Evolutionary conservation across 2,888 invertebrate species (phyloP).

Genomic region (Drosophila borborema): DNA sequence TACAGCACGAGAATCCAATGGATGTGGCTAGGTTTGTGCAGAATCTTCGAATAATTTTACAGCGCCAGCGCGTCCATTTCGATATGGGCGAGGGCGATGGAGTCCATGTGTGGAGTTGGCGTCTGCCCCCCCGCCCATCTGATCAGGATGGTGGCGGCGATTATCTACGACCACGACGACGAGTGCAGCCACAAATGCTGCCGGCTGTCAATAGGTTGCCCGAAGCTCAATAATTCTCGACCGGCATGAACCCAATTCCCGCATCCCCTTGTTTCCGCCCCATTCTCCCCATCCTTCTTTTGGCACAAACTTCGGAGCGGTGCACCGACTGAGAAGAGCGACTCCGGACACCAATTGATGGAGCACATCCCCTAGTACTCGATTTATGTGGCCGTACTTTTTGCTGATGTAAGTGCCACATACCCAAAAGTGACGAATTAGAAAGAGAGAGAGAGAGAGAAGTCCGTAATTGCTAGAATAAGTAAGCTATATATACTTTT

Average conservation of each 20-base stretch:
- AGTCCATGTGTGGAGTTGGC: conserved; percentile 48
- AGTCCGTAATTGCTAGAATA: neutral
- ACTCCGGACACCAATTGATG: neutral
- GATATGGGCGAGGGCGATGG: conserved; percentile 61
- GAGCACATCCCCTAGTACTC: neutral
- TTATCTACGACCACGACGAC: conserved; percentile 8
- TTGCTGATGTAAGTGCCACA: conserved; percentile 13
- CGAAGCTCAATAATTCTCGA: neutral
- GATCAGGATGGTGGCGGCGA: conserved; percentile 57
- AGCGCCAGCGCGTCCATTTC: conserved; percentile 47
- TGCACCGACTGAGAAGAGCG: neutral
- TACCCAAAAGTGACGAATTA: neutral
- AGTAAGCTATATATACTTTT: neutral
- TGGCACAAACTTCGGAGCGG: neutral
- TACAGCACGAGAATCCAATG: conserved; percentile 29
- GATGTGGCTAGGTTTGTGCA: conserved; percentile 45
- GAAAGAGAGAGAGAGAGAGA: neutral
- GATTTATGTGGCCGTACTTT: conserved; percentile 6
- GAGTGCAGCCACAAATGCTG: conserved; percentile 6
- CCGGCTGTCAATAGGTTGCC: neutral
- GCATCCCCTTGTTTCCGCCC: neutral
- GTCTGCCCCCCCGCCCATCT: conserved; percentile 7
- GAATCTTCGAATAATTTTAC: conserved; percentile 40
- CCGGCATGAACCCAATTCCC: neutral
- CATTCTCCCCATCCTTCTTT: neutral